A percentile compares a stretch with the other conserved stretches of the same genome.
Evolutionary conservation across 1,140 invertebrate species (phyloP).

Genomic region (Tribolium madens): DNA sequence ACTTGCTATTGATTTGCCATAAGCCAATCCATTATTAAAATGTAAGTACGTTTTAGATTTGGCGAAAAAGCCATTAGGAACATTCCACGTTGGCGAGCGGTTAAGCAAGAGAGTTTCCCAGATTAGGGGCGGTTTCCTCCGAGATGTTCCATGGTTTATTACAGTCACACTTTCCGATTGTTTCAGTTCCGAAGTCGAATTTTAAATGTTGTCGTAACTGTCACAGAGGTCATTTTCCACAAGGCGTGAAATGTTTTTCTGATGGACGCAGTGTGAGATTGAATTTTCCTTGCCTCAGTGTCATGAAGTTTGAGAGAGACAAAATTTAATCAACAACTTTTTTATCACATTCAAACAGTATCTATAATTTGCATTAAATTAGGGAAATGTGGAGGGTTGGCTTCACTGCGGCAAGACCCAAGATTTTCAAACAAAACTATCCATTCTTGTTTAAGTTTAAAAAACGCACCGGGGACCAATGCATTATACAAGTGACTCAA

Average conservation of each 20-base stretch:
- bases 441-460: slow-evolving; percentile 35
- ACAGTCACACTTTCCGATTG: slow-evolving; percentile 38
- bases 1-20: slow-evolving; percentile 22
- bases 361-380: neutral
- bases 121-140: slow-evolving; percentile 37
- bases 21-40: slow-evolving; percentile 45
- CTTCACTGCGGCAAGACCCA: neutral
- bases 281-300: slow-evolving; percentile 13
- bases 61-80: slow-evolving; percentile 45
- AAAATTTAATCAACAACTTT: slow-evolving; percentile 23
- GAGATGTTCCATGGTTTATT: slow-evolving; percentile 41
- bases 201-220: slow-evolving; percentile 21
- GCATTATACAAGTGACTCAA: slow-evolving; percentile 17
- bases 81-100: slow-evolving; percentile 44
- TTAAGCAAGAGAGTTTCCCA: slow-evolving; percentile 35
- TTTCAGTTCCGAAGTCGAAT: slow-evolving; percentile 20
- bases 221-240: slow-evolving; percentile 13
- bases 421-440: slow-evolving; percentile 20
- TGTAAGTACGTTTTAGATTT: slow-evolving; percentile 46
- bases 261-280: slow-evolving; percentile 4
- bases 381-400: neutral
- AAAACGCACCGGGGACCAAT: slow-evolving; percentile 30
- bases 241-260: neutral
- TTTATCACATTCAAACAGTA: too few relatives aligned
- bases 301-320: neutral